phyloP scores from a whole-genome alignment of 2,888 invertebrate species.

The Leucozona laternaria region DNA sequence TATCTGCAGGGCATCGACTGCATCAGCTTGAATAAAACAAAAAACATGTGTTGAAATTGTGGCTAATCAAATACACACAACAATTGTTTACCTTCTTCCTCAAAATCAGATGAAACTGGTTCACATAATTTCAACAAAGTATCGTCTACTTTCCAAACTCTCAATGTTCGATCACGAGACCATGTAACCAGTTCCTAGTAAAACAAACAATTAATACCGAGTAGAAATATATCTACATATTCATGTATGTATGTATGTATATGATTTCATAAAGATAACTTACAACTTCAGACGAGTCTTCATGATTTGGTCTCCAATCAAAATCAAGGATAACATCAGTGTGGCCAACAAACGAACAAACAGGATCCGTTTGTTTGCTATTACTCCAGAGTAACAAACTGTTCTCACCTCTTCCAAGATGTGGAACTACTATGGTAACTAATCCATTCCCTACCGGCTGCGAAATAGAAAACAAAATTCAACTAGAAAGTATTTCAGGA shows the following conservation, averaged over 20 bases:
- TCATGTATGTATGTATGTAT: too few relatives aligned
- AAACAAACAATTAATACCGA: neutral
- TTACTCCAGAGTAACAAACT: conserved; percentile 92
- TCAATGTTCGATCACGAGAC: conserved; percentile 96
- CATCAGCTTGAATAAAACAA: conserved; percentile 69
- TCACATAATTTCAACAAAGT: conserved; percentile 91
- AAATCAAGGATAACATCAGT: conserved; percentile 97
- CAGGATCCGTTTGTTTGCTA: conserved; percentile 88
- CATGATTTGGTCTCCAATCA: conserved; percentile 93
- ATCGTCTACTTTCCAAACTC: conserved; percentile 95
- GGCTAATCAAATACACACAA: neutral
- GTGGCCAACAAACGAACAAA: conserved; percentile 97
- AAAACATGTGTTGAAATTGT: neutral
- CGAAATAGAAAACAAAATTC: neutral
- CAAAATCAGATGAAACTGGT: conserved; percentile 84
- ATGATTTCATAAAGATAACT: conserved; percentile 20
- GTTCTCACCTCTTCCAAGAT: conserved; percentile 94
- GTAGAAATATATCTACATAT: too few relatives aligned
- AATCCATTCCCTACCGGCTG: conserved; percentile 96
- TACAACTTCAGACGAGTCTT: conserved; percentile 82
- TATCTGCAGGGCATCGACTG: conserved; percentile 76
- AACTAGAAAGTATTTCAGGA: neutral
- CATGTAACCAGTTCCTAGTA: conserved; percentile 93
- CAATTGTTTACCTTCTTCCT: conserved; percentile 51
- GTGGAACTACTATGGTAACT: conserved; percentile 96